Evolutionary conservation across 2,888 invertebrate genomes (phyloP).

Genomic region (Parascotia fuliginaria): DNA sequence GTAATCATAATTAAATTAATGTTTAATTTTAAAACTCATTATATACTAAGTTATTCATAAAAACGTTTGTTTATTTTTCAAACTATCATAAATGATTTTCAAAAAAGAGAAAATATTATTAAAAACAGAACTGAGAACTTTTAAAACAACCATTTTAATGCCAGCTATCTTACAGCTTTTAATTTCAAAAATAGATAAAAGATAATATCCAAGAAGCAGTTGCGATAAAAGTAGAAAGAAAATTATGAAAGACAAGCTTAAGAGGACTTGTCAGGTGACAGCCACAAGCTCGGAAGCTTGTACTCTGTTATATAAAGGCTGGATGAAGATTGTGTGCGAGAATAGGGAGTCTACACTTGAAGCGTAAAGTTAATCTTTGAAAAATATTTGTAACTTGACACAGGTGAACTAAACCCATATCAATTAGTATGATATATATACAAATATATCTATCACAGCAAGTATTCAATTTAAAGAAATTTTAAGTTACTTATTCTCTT

Average conservation of each 20-base stretch:
- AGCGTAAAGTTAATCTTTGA: not conserved
- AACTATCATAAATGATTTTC: not conserved
- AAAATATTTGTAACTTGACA: no score
- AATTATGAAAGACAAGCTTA: slow-evolving; percentile 67
- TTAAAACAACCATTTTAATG: slow-evolving; percentile 16
- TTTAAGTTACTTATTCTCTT: no score
- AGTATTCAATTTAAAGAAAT: no score
- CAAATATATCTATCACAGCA: no score
- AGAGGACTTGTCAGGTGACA: slow-evolving; percentile 70
- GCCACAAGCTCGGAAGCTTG: slow-evolving; percentile 38
- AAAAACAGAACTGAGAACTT: slow-evolving; percentile 4
- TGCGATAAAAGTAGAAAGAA: slow-evolving; percentile 56
- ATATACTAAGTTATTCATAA: no score
- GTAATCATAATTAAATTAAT: no score
- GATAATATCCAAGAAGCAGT: slow-evolving; percentile 57
- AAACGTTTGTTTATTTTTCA: not conserved
- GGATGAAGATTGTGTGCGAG: slow-evolving; percentile 12
- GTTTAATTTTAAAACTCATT: no score
- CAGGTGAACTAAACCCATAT: no score
- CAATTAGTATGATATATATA: no score
- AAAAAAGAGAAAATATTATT: slow-evolving; percentile 1
- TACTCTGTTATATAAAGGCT: slow-evolving; percentile 44
- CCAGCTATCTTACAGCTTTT: slow-evolving; percentile 37
- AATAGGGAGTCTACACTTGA: not conserved
- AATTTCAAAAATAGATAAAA: slow-evolving; percentile 63